These are phyloP conservation scores for Colaptes auratus DNA, from an alignment of 2,113 vertebrate species.

Conservation along the genomic window DNA sequence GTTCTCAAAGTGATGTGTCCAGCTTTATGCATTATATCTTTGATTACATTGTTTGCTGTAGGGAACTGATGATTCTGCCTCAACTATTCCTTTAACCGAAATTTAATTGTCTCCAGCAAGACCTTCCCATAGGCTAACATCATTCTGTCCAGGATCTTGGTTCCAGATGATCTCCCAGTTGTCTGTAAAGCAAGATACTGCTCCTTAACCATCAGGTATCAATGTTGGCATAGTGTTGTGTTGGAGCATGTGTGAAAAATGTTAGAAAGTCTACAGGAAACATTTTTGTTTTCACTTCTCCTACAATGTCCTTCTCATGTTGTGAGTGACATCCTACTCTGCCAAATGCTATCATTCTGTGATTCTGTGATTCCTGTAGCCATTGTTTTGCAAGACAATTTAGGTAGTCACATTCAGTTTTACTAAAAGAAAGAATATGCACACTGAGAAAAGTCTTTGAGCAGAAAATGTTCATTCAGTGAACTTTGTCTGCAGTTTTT, in stretches of 20 bases:
- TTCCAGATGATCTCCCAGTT: neutral
- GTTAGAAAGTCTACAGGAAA: neutral
- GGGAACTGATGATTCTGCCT: neutral
- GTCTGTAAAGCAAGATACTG: neutral
- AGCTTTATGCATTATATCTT: neutral
- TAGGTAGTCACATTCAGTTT: neutral
- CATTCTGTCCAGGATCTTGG: neutral
- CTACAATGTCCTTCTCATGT: neutral
- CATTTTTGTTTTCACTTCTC: neutral
- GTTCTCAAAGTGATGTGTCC: fast-evolving
- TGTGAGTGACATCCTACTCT: neutral
- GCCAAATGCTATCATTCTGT: too few relatives aligned
- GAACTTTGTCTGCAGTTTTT: neutral
- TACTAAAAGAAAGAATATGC: neutral
- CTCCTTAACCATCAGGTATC: neutral
- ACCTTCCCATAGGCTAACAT: neutral
- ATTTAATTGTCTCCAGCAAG: neutral
- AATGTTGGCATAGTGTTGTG: neutral
- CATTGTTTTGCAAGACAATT: neutral
- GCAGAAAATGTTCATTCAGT: neutral
- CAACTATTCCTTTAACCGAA: neutral
- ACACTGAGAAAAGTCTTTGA: neutral
- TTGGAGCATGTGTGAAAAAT: fast-evolving
- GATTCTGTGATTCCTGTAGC: neutral
- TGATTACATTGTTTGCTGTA: fast-evolving